Conservation (phyloP, 1,140 invertebrate genomes). For the Pollicipes pollicipes region DNA sequence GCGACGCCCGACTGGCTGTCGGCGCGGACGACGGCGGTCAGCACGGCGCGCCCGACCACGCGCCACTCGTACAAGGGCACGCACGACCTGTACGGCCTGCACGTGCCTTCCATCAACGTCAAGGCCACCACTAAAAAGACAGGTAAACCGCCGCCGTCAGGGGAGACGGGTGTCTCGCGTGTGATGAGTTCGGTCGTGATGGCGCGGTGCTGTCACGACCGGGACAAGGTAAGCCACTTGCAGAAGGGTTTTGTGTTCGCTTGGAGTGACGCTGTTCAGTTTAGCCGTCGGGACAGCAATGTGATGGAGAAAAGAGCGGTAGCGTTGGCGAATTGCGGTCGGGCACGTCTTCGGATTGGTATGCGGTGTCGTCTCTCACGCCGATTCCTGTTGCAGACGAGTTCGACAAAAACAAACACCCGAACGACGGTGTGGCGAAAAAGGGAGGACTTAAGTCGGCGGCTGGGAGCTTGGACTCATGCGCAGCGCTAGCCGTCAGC, state of each 20-base stretch:
- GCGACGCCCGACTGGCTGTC: not conserved
- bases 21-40: not conserved
- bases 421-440: not conserved
- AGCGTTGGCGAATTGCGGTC: too few relatives aligned
- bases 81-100: not conserved
- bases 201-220: too few relatives aligned
- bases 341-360: too few relatives aligned
- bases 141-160: too few relatives aligned
- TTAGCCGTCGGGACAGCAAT: too few relatives aligned
- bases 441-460: not conserved
- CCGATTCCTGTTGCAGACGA: not conserved
- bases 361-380: not conserved
- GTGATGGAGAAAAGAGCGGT: too few relatives aligned
- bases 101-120: not conserved
- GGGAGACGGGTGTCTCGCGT: too few relatives aligned
- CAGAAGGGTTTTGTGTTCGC: too few relatives aligned
- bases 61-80: not conserved
- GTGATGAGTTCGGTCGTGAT: too few relatives aligned
- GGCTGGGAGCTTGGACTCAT: not conserved
- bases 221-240: too few relatives aligned
- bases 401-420: not conserved
- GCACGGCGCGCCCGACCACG: not conserved
- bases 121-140: not conserved
- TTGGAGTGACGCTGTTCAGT: too few relatives aligned
- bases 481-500: not conserved